A percentile compares a stretch with the other conserved stretches of the same genome.
Evolutionary conservation across 2,888 invertebrate genomes (phyloP).

Genomic region (Hirtodrosophila confusa): DNA sequence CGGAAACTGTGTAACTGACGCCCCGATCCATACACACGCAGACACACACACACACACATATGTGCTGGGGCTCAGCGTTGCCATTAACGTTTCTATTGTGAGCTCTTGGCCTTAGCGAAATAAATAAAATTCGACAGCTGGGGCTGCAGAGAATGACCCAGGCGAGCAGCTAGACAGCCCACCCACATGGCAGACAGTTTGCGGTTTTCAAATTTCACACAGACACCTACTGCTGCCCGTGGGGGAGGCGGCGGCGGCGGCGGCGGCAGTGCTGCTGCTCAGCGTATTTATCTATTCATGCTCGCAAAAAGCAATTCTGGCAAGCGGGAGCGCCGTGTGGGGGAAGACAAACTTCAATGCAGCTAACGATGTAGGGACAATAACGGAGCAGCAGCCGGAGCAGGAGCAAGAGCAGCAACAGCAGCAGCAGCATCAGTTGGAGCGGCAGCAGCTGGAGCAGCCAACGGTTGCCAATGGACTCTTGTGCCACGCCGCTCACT

Average conservation of each 20-base stretch:
- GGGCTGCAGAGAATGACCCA: conserved; percentile 49
- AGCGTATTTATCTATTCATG: conserved; percentile 78
- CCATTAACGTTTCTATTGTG: conserved; percentile 80
- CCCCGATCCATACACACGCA: conserved; percentile 50
- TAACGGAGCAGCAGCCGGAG: conserved; percentile 34
- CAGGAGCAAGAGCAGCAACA: conserved; percentile 14
- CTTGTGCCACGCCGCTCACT: conserved; percentile 37
- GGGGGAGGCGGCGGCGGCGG: conserved; percentile 25
- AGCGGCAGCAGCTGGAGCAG: conserved; percentile 34
- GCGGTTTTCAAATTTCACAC: conserved; percentile 68
- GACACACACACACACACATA: conserved; percentile 16
- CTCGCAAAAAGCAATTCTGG: conserved; percentile 68
- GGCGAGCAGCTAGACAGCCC: conserved; percentile 38
- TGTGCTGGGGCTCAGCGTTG: conserved; percentile 45
- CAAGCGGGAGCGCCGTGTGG: conserved; percentile 1
- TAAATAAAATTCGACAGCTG: conserved; percentile 77
- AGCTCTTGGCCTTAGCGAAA: conserved; percentile 78
- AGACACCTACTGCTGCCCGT: conserved; percentile 32
- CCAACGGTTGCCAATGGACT: conserved; percentile 63
- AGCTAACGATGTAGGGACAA: conserved; percentile 75
- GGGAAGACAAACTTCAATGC: conserved; percentile 65
- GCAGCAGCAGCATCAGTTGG: conserved; percentile 21
- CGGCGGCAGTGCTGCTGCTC: conserved; percentile 39
- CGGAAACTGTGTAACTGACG: conserved; percentile 75
- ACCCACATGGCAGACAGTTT: conserved; percentile 62